Percentiles rank a stretch among this genome's conserved stretches.
phyloP scores from a whole-genome alignment of 2,113 vertebrate species.

The Myiozetetes cayanensis region DNA sequence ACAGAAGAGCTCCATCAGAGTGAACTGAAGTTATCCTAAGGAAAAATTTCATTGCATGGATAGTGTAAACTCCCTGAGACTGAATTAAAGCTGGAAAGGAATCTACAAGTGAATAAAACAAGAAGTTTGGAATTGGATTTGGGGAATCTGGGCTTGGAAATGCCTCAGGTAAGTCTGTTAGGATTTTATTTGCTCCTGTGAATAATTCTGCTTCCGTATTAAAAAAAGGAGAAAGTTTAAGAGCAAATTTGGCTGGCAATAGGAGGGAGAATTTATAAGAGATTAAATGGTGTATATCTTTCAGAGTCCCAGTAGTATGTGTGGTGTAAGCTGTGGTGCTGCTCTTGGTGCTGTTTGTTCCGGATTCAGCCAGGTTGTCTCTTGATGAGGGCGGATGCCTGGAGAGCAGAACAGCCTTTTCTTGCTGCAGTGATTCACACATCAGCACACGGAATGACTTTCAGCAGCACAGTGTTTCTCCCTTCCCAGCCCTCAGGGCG shows the following conservation, averaged over 20 bases:
- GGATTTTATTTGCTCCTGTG: not conserved
- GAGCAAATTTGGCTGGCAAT: not conserved
- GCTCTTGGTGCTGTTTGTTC: not conserved
- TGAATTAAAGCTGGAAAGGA: constrained; percentile 80
- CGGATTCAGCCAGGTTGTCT: not conserved
- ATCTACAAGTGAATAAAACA: constrained; percentile 80
- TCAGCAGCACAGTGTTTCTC: constrained; percentile 26
- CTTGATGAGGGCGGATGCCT: constrained; percentile 13
- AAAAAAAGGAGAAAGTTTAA: not conserved
- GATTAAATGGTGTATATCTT: not conserved
- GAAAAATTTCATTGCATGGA: constrained; percentile 70
- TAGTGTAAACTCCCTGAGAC: constrained; percentile 69
- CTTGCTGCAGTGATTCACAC: constrained; percentile 54
- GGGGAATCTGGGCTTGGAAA: constrained; percentile 88
- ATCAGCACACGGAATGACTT: constrained; percentile 26
- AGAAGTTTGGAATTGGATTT: constrained; percentile 84
- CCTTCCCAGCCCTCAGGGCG: not conserved
- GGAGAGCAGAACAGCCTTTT: constrained; percentile 45
- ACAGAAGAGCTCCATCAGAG: constrained; percentile 56
- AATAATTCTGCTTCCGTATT: not conserved
- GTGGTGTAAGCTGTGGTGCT: not conserved
- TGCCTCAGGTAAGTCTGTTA: constrained; percentile 92
- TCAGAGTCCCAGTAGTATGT: not conserved
- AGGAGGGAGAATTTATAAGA: not conserved
- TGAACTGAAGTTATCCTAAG: constrained; percentile 66